Percentiles rank a stretch among this genome's conserved stretches.
phyloP scores from a whole-genome alignment of 2,797 vertebrate genomes.

The Pseudotriccus pelzelni region DNA sequence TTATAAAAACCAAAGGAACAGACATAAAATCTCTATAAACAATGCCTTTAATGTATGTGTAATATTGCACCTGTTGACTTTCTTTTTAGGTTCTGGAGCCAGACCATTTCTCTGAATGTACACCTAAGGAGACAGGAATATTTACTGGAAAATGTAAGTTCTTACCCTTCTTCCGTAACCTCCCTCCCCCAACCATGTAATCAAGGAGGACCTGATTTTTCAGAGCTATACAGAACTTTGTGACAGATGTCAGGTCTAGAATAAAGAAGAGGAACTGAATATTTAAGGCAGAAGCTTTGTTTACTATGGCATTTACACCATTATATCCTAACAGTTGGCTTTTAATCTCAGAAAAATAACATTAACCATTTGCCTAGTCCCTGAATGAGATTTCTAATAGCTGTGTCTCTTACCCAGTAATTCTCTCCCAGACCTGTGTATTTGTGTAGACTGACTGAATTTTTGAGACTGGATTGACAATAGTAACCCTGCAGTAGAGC shows the following conservation, averaged over 20 bases:
- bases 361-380: not conserved
- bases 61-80: not conserved
- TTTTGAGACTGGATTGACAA: not conserved
- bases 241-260: slow-evolving; percentile 4
- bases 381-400: slow-evolving; percentile 3
- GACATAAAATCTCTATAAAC: not conserved
- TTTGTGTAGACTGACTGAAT: not conserved
- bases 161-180: not conserved
- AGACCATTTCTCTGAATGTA: slow-evolving; percentile 49
- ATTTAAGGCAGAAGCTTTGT: slow-evolving; percentile 12
- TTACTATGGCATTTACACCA: not conserved
- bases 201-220: not conserved
- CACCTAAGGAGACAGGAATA: slow-evolving; percentile 80
- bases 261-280: slow-evolving; percentile 26
- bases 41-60: not conserved
- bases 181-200: not conserved
- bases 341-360: slow-evolving; percentile 36
- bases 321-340: not conserved
- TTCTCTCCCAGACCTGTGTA: not conserved
- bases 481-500: not conserved
- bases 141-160: slow-evolving; percentile 89
- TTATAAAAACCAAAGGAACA: not conserved
- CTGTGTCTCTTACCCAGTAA: not conserved
- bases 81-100: slow-evolving; percentile 72
- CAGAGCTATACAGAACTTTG: not conserved